These are phyloP conservation scores for Eurosta solidaginis DNA, from an alignment of 1,140 invertebrate genomes.

Conservation along the genomic window DNA sequence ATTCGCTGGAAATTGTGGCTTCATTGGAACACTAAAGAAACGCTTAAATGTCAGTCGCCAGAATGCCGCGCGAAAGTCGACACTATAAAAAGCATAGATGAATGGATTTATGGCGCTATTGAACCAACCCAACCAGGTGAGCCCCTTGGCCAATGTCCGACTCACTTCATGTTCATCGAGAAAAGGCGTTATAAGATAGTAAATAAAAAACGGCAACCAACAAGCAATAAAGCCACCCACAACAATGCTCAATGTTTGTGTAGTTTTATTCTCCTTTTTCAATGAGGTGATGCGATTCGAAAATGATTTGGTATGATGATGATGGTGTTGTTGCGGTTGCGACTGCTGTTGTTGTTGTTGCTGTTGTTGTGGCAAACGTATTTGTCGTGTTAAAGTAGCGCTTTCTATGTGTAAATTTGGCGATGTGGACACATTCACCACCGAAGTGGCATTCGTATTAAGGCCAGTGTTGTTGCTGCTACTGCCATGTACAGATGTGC, in stretches of 20 bases:
- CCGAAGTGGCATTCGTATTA: constrained; percentile 15
- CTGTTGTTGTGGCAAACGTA: constrained; percentile 36
- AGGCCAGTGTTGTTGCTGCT: constrained; percentile 31
- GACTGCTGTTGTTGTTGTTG: constrained; percentile 42
- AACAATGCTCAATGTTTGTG: constrained; percentile 88
- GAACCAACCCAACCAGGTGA: constrained; percentile 92
- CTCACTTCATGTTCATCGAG: constrained; percentile 64
- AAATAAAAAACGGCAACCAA: constrained; percentile 88
- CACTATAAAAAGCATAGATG: constrained; percentile 87
- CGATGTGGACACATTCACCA: constrained; percentile 32
- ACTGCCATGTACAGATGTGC: constrained; percentile 29
- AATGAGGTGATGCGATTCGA: constrained; percentile 67
- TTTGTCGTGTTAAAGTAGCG: neutral
- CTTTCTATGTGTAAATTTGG: neutral
- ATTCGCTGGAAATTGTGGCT: constrained; percentile 55
- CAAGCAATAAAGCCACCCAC: constrained; percentile 91
- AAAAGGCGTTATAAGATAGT: constrained; percentile 82
- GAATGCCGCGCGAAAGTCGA: constrained; percentile 82
- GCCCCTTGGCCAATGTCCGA: constrained; percentile 72
- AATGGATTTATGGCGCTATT: constrained; percentile 90
- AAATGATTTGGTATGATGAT: constrained; percentile 45
- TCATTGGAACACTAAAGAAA: constrained; percentile 49
- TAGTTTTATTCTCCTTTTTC: constrained; percentile 82
- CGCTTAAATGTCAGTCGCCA: constrained; percentile 76
- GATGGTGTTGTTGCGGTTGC: constrained; percentile 42